Evolutionary conservation across 2,113 vertebrate species (phyloP).

Genomic region (Thunnus thynnus): DNA sequence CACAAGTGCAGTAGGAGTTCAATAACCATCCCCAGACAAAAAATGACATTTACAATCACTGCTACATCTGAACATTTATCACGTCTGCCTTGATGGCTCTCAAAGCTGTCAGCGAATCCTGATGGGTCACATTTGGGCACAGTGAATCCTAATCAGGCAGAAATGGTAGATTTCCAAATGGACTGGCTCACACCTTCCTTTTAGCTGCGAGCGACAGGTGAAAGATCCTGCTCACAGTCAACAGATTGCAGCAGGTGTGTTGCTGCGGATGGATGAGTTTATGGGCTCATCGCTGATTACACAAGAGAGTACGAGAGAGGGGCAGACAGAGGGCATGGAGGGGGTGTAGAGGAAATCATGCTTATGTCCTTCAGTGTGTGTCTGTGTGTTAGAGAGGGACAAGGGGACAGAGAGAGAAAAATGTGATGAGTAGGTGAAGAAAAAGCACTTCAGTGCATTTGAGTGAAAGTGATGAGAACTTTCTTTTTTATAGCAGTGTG

Average conservation of each 20-base stretch:
- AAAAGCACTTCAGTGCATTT: neutral
- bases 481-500: no score
- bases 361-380: neutral
- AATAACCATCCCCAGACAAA: neutral
- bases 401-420: neutral
- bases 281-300: slow-evolving; percentile 61
- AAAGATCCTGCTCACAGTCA: slow-evolving; percentile 52
- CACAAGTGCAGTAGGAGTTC: neutral
- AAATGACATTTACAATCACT: slow-evolving; percentile 1
- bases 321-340: slow-evolving; percentile 24
- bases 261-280: slow-evolving; percentile 55
- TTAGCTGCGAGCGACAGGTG: slow-evolving; percentile 57
- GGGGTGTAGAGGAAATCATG: slow-evolving; percentile 3
- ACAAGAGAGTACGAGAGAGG: slow-evolving; percentile 26
- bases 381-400: neutral
- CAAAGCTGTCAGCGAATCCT: slow-evolving; percentile 30
- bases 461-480: no score
- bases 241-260: slow-evolving; percentile 66
- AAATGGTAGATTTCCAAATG: slow-evolving; percentile 36
- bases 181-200: neutral
- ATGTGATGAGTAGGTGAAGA: neutral
- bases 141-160: slow-evolving; percentile 47
- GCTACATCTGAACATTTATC: slow-evolving; percentile 31
- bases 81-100: slow-evolving; percentile 9
- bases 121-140: slow-evolving; percentile 21